Conservation (phyloP, 2,113 vertebrate genomes). For the Mohoua ochrocephala region DNA sequence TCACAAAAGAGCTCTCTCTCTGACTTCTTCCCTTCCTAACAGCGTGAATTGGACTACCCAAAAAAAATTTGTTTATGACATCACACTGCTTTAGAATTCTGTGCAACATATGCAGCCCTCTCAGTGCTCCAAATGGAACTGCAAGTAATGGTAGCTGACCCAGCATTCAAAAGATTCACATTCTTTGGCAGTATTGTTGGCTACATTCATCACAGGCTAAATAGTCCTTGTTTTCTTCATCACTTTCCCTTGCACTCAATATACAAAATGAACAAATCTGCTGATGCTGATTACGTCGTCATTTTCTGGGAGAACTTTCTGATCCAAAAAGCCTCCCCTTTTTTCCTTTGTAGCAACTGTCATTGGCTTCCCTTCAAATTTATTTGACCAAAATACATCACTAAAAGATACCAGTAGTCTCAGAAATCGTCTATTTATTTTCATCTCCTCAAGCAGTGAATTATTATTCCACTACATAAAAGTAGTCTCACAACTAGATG, state of each 20-base stretch:
- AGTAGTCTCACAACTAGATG: background rate
- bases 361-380: background rate
- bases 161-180: background rate
- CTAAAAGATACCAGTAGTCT: background rate
- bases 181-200: background rate
- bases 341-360: background rate
- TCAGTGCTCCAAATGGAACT: background rate
- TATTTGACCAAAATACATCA: background rate
- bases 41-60: background rate
- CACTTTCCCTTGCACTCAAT: background rate
- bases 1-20: background rate
- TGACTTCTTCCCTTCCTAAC: background rate
- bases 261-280: background rate
- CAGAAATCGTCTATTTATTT: background rate
- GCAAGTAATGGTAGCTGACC: background rate
- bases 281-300: background rate
- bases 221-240: background rate
- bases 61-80: background rate
- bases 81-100: background rate
- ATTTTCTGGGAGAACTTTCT: background rate
- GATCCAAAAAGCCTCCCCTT: background rate
- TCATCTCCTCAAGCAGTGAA: background rate
- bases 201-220: background rate
- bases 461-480: background rate
- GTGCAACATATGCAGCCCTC: background rate